Conservation (phyloP, 1,140 invertebrate species). For the Papilio helenus region DNA sequence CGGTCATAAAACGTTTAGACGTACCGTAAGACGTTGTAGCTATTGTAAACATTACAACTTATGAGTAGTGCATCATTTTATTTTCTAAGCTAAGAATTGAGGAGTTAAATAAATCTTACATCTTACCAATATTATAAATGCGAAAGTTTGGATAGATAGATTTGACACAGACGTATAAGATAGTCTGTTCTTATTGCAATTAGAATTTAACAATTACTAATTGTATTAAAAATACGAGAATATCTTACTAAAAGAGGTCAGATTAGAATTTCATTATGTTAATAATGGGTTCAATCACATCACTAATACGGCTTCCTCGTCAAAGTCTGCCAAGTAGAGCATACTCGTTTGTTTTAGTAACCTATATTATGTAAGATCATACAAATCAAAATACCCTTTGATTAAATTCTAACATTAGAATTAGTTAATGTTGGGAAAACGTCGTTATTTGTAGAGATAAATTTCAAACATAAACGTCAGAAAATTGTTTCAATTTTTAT, state of each 20-base stretch:
- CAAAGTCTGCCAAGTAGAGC: conserved; percentile 7
- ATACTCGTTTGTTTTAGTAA: conserved; percentile 9
- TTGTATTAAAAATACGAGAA: neutral
- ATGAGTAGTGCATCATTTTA: neutral
- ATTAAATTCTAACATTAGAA: neutral
- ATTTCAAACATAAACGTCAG: neutral
- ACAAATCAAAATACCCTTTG: neutral
- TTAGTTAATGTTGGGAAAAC: neutral
- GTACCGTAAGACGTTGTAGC: neutral
- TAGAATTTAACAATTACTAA: too few relatives aligned
- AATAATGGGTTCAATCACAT: conserved; percentile 17
- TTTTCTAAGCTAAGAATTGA: neutral
- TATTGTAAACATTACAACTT: neutral
- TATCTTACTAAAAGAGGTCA: neutral
- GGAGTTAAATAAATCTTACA: neutral
- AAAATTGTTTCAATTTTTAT: neutral
- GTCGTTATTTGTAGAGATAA: neutral
- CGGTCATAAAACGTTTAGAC: neutral
- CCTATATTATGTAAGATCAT: neutral
- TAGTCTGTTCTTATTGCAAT: too few relatives aligned
- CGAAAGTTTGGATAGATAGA: too few relatives aligned
- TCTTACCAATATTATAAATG: too few relatives aligned
- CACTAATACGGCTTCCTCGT: neutral
- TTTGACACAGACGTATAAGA: too few relatives aligned
- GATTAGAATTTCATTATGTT: neutral